Evolutionary conservation across 1,140 invertebrate genomes (phyloP), one percentile per base, ranked within the genome.

Genomic region (Myzus persicae): DNA sequence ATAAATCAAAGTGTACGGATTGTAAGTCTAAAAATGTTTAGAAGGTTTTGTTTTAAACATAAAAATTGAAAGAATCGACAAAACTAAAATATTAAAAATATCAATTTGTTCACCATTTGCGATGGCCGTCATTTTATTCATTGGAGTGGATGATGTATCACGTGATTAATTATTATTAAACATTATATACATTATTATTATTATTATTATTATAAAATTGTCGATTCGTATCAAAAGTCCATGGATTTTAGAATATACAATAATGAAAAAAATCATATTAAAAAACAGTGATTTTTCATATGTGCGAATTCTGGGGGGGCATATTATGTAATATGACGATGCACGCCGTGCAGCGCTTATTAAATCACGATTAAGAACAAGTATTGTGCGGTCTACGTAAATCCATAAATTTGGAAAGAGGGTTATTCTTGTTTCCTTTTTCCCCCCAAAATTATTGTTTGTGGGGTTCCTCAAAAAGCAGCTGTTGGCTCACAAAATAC

Each of bases 351-450:
- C 22, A 85, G 20, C 36, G n/a, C 76, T 54, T 85, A 59, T 93
- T 93, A 93, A 93, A 93, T 85, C 91, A 51, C 36, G 81, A 93
- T 93, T 93, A 93, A 54, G 38, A 85, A 85, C 81, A 40, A 93
- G 36, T 93, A 93, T 84, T 48, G 36, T 84, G 91, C 40, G 81
- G n/a, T 93, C 26, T 93, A 51, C 91, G 59, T 82, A 82, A 91
- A 91, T 82, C 90, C 90, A 82, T 82, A 82, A 82, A 48, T 91
- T 48, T 82, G 90, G 90, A 91, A 91, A 82, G 90, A 91, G 90
- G 90, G 90, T 91, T 91, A 67, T 82, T 91, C 8, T 22, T 48
- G 6, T 44, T 91, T 44, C 44, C 42, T 82, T 24, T 31, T 91
- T 81, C 82, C 36, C 14, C 40, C 26, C 26, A 22, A 20, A 22